Percentiles rank a stretch among this genome's conserved stretches.
Conservation (phyloP, 2,888 invertebrate species). For the Nephrocerus scutellatus region DNA sequence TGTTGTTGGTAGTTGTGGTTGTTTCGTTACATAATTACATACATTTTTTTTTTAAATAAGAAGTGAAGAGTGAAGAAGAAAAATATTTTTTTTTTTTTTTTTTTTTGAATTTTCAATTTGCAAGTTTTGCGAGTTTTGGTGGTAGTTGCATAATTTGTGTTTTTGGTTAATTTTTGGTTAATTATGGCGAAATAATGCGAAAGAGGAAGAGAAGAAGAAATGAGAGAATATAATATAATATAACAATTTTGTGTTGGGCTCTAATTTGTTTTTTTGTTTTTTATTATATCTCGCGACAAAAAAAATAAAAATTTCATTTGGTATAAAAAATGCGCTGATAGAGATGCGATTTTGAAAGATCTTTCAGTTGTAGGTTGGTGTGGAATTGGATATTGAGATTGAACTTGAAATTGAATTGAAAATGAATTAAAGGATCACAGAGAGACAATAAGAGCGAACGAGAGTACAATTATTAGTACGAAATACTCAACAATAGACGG, state of each 20-base stretch:
- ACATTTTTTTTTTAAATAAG: slow-evolving; percentile 17
- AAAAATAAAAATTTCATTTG: no score
- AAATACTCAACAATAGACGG: no score
- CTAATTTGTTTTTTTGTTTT: slow-evolving; percentile 26
- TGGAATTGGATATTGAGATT: no score
- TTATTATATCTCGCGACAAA: no score
- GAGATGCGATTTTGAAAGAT: no score
- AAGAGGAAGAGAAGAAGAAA: slow-evolving; percentile 44
- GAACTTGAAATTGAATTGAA: no score
- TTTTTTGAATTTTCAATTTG: slow-evolving; percentile 17
- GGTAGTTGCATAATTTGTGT: slow-evolving; percentile 13
- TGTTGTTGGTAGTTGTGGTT: slow-evolving; percentile 21
- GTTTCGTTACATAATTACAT: no score
- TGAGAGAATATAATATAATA: slow-evolving; percentile 45
- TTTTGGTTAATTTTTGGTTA: slow-evolving; percentile 21
- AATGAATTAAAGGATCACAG: no score
- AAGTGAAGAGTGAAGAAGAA: slow-evolving; percentile 8
- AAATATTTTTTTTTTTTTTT: slow-evolving; percentile 15
- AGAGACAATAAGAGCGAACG: no score
- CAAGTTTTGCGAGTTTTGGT: slow-evolving; percentile 25
- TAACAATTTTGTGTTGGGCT: slow-evolving; percentile 33
- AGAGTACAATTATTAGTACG: no score
- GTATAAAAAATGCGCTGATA: no score
- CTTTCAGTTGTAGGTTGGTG: no score
- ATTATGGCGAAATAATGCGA: slow-evolving; percentile 33